These are phyloP conservation scores for Okapia johnstoni DNA, from an alignment of 2,113 vertebrate species.

Conservation along the genomic window DNA sequence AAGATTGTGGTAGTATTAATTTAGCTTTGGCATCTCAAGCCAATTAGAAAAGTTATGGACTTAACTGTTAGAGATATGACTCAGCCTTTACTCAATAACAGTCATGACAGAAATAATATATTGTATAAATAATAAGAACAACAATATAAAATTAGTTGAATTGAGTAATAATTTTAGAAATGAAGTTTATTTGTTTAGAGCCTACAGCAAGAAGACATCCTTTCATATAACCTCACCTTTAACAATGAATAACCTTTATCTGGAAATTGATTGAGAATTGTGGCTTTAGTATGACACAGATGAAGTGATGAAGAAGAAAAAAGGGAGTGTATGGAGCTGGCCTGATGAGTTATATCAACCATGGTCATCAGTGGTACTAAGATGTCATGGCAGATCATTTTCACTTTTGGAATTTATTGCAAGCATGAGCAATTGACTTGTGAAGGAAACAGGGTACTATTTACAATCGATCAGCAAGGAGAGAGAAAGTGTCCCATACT, in stretches of 20 bases:
- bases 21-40: background rate
- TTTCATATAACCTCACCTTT: background rate
- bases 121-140: background rate
- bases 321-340: rapidly evolving
- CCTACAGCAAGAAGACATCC: background rate
- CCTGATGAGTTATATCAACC: background rate
- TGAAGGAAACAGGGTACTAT: background rate
- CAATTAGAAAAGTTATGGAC: background rate
- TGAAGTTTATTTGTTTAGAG: background rate
- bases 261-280: background rate
- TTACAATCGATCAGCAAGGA: background rate
- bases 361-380: background rate
- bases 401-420: background rate
- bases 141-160: background rate
- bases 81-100: background rate
- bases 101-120: background rate
- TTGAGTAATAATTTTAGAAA: background rate
- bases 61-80: background rate
- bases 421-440: background rate
- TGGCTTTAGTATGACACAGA: background rate
- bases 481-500: background rate
- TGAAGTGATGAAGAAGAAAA: background rate
- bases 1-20: background rate
- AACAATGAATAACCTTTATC: background rate
- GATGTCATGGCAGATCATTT: background rate